Evolutionary conservation across 2,797 vertebrate species (phyloP), one percentile per base, ranked within the genome.

Genomic region (Coendou prehensilis): DNA sequence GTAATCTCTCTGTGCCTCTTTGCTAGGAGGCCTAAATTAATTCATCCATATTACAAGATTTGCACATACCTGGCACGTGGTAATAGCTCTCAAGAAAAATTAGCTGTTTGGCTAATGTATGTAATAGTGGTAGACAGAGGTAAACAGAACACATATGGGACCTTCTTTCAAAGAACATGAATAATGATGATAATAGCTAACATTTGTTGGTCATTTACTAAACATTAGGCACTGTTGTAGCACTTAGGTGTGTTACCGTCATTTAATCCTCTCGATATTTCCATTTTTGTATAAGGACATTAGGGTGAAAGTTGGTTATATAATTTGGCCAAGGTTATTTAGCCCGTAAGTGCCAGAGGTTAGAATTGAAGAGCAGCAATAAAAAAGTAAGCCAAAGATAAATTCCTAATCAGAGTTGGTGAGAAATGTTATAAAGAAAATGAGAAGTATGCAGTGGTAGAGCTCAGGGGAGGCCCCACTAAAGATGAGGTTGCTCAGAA

Each of bases 311-410:
- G 54, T 37, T 91, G 50, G 52, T 41, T 63, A n/a, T n/a, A 33
- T 94, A n/a, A 96, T 75, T 79, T 87, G 33, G 28, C 28, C 37
- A 88, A 75, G 59, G 63, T 92, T 54, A 76, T 71, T 86, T 61
- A 81, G 15, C 47, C 2, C 2, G 45, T 76, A 80, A 91, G 57
- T 81, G 63, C 75, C 52, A 61, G 61, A 82, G 50, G 30, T 96
- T 88, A 82, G 85, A 87, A 78, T 52, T 80, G 57, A 96, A 93
- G 50, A 89, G 13, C 14, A 81, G 50, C 64, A 89, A 78, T 41
- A 78, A 82, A 54, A 4, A 88, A 50, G 52, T 13, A 50, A 90
- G 52, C 30, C 78, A 80, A 63, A 90, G 56, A n/a, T 33, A 47
- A 82, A 57, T 88, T 84, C 33, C 17, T 88, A 73, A 54, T 89